Conservation (phyloP, 1,140 invertebrate species). For the Tetramorium parvispinum region DNA sequence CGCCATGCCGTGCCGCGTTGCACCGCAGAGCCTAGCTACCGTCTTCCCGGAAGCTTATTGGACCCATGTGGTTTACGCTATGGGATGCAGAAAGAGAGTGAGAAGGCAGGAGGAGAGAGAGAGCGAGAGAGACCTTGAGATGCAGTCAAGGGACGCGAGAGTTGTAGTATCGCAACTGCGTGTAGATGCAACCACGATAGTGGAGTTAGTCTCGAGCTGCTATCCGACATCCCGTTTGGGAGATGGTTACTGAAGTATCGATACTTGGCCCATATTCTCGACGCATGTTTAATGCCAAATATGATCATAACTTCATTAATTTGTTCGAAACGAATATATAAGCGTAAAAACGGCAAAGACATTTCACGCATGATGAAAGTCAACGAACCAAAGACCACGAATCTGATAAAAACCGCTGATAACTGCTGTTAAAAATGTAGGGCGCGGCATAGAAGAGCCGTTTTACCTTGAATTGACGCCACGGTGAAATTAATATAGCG, state of each 20-base stretch:
- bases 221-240: conserved; percentile 5
- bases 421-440: neutral
- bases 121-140: conserved; percentile 14
- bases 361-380: neutral
- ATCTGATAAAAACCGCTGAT: neutral
- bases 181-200: conserved; percentile 19
- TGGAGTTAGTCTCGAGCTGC: neutral
- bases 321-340: neutral
- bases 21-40: conserved; percentile 25
- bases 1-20: neutral
- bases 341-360: neutral
- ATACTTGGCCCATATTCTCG: neutral
- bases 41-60: conserved; percentile 73
- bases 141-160: conserved; percentile 4
- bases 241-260: conserved; percentile 25
- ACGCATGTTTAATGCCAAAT: neutral
- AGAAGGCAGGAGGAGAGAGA: neutral
- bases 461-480: neutral
- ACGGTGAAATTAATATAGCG: neutral
- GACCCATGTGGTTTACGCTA: conserved; percentile 68
- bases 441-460: neutral
- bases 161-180: conserved; percentile 33
- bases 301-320: conserved; percentile 10
- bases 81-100: conserved; percentile 40
- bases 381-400: neutral